Conservation (phyloP, 2,797 vertebrate genomes). For the Malurus splendens region DNA sequence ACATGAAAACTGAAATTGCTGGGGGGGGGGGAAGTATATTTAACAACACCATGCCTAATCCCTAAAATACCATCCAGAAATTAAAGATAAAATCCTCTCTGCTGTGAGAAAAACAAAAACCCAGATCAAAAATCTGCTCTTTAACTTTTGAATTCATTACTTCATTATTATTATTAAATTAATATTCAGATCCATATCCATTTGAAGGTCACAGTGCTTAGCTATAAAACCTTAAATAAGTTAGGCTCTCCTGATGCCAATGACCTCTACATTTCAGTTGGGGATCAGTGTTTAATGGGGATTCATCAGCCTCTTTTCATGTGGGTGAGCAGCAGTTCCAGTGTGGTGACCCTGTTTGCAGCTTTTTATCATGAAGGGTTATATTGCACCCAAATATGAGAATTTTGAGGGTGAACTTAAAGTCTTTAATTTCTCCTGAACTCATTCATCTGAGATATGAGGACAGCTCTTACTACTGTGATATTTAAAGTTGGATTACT, state of each 20-base stretch:
- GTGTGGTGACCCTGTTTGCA: background rate
- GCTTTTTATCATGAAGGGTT: background rate
- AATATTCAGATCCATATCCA: background rate
- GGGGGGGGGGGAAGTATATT: background rate
- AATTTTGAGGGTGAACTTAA: background rate
- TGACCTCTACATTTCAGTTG: background rate
- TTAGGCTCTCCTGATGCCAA: background rate
- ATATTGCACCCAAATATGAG: background rate
- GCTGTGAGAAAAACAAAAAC: background rate
- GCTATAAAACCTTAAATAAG: background rate
- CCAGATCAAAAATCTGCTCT: rapidly evolving
- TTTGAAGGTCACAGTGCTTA: slow-evolving; percentile 8
- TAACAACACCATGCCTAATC: background rate
- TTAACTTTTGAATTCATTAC: background rate
- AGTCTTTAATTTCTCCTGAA: background rate
- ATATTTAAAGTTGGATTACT: background rate
- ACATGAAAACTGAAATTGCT: background rate
- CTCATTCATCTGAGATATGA: background rate
- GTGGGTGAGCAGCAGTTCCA: background rate
- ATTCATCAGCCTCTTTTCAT: background rate
- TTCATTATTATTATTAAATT: background rate
- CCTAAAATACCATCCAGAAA: background rate
- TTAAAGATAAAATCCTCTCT: background rate
- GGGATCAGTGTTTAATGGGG: background rate
- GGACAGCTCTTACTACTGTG: background rate